phyloP scores from a whole-genome alignment of 2,888 invertebrate species.

The Lamellibrachia satsuma region DNA sequence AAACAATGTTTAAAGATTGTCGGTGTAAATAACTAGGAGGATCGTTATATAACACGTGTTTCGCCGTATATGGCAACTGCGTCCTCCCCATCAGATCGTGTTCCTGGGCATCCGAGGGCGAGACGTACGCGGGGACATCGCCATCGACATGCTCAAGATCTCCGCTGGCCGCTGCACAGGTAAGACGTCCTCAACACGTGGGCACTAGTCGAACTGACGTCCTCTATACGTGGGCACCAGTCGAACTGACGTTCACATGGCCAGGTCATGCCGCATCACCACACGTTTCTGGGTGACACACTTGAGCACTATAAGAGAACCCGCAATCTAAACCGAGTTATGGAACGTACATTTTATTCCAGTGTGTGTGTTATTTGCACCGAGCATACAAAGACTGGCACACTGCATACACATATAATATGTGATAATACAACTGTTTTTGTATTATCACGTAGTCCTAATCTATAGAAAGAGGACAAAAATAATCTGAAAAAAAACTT shows the following conservation, averaged over 20 bases:
- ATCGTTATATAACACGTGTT: neutral
- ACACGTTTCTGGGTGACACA: too few relatives aligned
- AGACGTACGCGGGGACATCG: constrained; percentile 50
- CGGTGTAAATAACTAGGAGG: neutral
- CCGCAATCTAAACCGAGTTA: too few relatives aligned
- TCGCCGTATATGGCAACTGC: neutral
- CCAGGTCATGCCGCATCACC: too few relatives aligned
- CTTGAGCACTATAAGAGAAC: too few relatives aligned
- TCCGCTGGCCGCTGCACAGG: constrained; percentile 46
- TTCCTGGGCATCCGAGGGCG: constrained; percentile 31
- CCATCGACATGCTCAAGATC: constrained; percentile 58
- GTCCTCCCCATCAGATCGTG: constrained; percentile 26
- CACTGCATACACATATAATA: too few relatives aligned
- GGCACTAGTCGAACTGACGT: neutral
- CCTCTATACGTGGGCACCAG: neutral
- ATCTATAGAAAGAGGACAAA: too few relatives aligned
- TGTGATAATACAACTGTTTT: too few relatives aligned
- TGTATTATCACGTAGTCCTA: too few relatives aligned
- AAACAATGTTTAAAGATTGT: neutral
- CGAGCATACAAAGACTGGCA: too few relatives aligned
- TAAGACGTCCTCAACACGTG: neutral
- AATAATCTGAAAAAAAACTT: too few relatives aligned
- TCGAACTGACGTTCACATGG: neutral
- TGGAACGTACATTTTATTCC: too few relatives aligned
- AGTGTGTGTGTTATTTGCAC: too few relatives aligned